Evolutionary conservation across 53 echinoderm and acorn worm species (phyloP), one percentile per base, ranked within the genome.

Genomic region (Zoroaster sp.): DNA sequence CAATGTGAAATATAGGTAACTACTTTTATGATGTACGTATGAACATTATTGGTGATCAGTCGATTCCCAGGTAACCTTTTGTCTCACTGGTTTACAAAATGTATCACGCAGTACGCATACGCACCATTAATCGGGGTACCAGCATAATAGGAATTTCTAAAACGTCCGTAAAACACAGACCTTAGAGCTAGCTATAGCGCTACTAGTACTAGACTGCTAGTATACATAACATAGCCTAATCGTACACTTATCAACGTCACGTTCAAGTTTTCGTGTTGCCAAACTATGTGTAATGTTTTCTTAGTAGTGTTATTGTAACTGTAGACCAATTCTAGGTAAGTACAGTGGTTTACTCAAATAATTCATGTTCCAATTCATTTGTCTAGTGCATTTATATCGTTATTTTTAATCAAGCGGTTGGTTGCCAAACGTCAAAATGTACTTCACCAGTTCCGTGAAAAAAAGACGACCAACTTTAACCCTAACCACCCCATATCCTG

Each of bases 61-160:
- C 80, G 59, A 80, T 59, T 63, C 80, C 80, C 80, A 80, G 63
- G 80, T 80, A 80, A 80, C 80, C 80, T 18, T 38, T 44, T 74
- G 74, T 43, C 43, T 80, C 80, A 38, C 80, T 80, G 80, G 80
- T 80, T 37, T 55, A 59, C 80, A 74, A 42, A 7, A 4, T 0
- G 2, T 28, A 21, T 45, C 3, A 28, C 23, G 23, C 11, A 37
- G 17, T 21, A 20, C 20, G 13, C 17, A 39, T 37, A 21, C 74
- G 17, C 12, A 23, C 21, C 2, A 2, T 5, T 20, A 7, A 40
- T n/a, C 44, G 7, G 74, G 21, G 74, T 40, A 74, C 74, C 74
- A 74, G 74, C 41, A n/a, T n/a, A n/a, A n/a, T n/a, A n/a, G n/a
- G 74, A 21, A 74, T 59, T 59, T 21, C 23, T 59, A 28, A 59